A percentile compares a stretch with the other conserved stretches of the same genome.
These are phyloP conservation scores for Luffia ferchaultella DNA, from an alignment of 2,888 invertebrate species.

Conservation along the genomic window DNA sequence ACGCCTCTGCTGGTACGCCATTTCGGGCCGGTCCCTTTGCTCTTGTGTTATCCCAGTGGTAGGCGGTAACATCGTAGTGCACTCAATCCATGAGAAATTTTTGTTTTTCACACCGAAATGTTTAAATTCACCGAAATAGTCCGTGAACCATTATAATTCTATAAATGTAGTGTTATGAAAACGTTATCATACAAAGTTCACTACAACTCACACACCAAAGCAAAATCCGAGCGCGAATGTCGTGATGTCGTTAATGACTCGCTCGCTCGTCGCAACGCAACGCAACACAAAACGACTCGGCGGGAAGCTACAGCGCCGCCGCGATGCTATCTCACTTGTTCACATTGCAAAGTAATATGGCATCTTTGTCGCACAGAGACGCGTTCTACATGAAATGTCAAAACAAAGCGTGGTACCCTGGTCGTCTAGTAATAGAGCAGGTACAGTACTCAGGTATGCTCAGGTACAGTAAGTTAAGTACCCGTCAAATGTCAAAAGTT, in stretches of 20 bases:
- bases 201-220: background rate
- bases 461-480: too few relatives aligned
- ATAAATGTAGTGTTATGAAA: background rate
- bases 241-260: too few relatives aligned
- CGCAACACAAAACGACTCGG: conserved; percentile 49
- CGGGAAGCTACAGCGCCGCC: conserved; percentile 58
- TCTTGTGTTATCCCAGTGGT: conserved; percentile 57
- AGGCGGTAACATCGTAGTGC: conserved; percentile 57
- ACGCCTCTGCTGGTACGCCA: conserved; percentile 56
- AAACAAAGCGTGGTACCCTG: conserved; percentile 55
- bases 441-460: too few relatives aligned
- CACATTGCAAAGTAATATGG: conserved; percentile 18
- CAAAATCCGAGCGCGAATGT: background rate
- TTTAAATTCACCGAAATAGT: background rate
- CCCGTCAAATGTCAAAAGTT: conserved; percentile 47
- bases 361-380: conserved; percentile 31
- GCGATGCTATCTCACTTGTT: conserved; percentile 36
- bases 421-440: too few relatives aligned
- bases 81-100: conserved; percentile 43
- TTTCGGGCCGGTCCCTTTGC: conserved; percentile 55
- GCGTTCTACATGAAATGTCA: conserved; percentile 47
- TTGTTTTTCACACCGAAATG: background rate
- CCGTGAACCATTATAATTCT: background rate
- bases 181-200: background rate
- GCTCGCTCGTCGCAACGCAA: conserved; percentile 13